A percentile compares a stretch with the other conserved stretches of the same genome.
Evolutionary conservation across 2,888 invertebrate genomes (phyloP).

Genomic region (Spisula solida): DNA sequence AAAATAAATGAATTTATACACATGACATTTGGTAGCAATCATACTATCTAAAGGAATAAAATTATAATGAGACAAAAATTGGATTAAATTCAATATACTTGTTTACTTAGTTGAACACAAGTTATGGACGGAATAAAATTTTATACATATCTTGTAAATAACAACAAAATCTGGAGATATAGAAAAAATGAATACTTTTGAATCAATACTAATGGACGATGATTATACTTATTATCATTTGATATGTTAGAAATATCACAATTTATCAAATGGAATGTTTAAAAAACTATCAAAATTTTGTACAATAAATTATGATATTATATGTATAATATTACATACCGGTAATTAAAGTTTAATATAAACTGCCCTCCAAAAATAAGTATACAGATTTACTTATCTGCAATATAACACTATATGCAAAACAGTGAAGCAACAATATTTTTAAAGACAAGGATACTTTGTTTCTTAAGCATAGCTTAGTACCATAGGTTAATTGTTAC

Average conservation of each 20-base stretch:
- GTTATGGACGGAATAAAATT: slow-evolving; percentile 6
- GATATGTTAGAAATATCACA: slow-evolving; percentile 3
- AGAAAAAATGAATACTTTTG: neutral
- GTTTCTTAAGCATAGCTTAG: too few species aligned
- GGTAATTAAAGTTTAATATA: too few species aligned
- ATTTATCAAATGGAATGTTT: neutral
- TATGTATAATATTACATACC: too few species aligned
- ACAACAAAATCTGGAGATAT: neutral
- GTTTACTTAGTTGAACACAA: slow-evolving; percentile 5
- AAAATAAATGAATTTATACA: neutral
- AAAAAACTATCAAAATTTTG: too few species aligned
- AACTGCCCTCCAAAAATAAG: too few species aligned
- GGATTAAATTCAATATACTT: neutral
- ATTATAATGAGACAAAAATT: neutral
- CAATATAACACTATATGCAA: too few species aligned
- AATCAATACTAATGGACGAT: neutral
- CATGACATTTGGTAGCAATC: neutral
- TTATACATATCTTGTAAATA: neutral
- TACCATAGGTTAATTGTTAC: too few species aligned
- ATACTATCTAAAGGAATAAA: neutral
- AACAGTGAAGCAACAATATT: too few species aligned
- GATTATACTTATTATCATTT: neutral
- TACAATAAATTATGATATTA: too few species aligned
- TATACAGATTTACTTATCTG: too few species aligned
- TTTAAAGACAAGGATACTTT: too few species aligned